phyloP scores from a whole-genome alignment of 2,888 invertebrate species.

The Eurois occulta region DNA sequence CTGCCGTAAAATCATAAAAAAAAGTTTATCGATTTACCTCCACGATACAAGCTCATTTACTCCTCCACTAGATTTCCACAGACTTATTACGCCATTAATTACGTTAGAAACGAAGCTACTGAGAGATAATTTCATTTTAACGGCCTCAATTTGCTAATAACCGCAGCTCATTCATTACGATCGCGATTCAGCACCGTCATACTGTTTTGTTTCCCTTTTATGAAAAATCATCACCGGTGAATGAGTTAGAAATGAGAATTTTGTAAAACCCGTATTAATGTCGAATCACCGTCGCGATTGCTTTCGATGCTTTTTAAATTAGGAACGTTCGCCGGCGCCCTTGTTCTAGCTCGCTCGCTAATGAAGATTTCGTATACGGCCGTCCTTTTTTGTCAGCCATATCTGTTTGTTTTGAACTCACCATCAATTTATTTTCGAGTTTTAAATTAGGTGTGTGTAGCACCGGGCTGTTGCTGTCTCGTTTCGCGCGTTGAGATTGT shows the following conservation, averaged over 20 bases:
- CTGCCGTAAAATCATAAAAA: conserved; percentile 33
- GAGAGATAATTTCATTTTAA: conserved; percentile 83
- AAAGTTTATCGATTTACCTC: conserved; percentile 47
- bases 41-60: conserved; percentile 71
- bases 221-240: conserved; percentile 82
- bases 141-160: conserved; percentile 85
- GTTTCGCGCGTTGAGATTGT: conserved; percentile 57
- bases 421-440: conserved; percentile 89
- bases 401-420: conserved; percentile 89
- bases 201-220: conserved; percentile 82
- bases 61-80: conserved; percentile 80
- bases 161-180: conserved; percentile 81
- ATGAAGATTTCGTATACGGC: conserved; percentile 87
- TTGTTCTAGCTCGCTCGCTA: conserved; percentile 83
- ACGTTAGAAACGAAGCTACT: conserved; percentile 73
- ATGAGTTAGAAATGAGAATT: conserved; percentile 84
- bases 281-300: conserved; percentile 86
- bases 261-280: conserved; percentile 77
- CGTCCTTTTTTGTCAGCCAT: conserved; percentile 89
- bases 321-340: conserved; percentile 79
- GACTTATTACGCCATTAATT: conserved; percentile 83
- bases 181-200: conserved; percentile 83
- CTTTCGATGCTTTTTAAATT: conserved; percentile 80
- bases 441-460: conserved; percentile 87
- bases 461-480: conserved; percentile 81